Evolutionary conservation across 2,888 invertebrate species (phyloP), one percentile per base, ranked within the genome.

Genomic region (Hypena proboscidalis): DNA sequence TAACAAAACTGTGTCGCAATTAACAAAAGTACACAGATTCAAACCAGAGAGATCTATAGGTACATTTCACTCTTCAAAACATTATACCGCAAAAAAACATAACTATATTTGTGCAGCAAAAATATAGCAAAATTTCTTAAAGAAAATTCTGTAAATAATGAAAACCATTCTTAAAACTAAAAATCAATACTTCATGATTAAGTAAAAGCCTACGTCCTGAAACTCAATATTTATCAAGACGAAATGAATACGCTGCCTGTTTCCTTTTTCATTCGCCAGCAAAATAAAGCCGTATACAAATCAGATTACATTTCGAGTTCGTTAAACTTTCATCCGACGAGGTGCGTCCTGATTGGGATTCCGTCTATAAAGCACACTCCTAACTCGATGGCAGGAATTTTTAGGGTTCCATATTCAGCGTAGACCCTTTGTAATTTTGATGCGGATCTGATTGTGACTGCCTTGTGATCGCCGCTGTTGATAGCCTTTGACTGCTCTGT

Each of bases 241-340:
- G 35, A 30, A 49, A 57, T 32, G 40, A 45, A 52, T 40, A 31
- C 27, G 6, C 30, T 30, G 6, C 22, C 42, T 40, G 46, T 44
- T 64, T 46, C 48, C 38, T 54, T 59, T 66, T 64, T 60, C 52
- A 64, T 60, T 52, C 53, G 40, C 35, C 32, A 22, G 47, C 36
- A 50, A 70, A 72, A 72, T 71, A 74, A 74, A 71, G 64, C 71
- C 67, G 58, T 66, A 74, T 67, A 74, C 69, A 80, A 83, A 81
- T 81, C 74, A 68, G 73, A 78, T 81, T 80, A 77, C 65, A 75
- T 76, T 80, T 81, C 75, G 56, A 79, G 78, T 83, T 82, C 78
- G 81, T 81, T 82, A 80, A 80, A 80, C 80, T 78, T 80, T 75
- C 70, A 80, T 67, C 58, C 58, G 67, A 59, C 54, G 67, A 68